A percentile compares a stretch with the other conserved stretches of the same genome.
phyloP scores from a whole-genome alignment of 2,113 vertebrate species.

The human (Homo sapiens) region GRCh38 chr17:22180001-22180500 shows the following conservation, averaged over 20 bases:
- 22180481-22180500: not conserved
- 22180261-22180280: not conserved
- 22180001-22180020: not conserved
- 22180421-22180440: not conserved
- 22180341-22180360: not conserved
- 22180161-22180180: not conserved
- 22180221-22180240: not conserved
- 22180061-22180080: no score
- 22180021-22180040: not conserved
- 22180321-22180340: not conserved
- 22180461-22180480: not conserved
- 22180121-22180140: not conserved
- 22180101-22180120: not conserved
- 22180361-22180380: not conserved
- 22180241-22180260: not conserved
- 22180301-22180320: not conserved
- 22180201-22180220: not conserved
- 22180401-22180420: not conserved
- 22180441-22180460: accelerated
- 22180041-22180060: no score
- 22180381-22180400: not conserved
- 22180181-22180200: not conserved
- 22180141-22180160: not conserved
- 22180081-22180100: not conserved
- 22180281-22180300: not conserved